Percentiles rank a stretch among this genome's conserved stretches.
Evolutionary conservation across 2,888 invertebrate genomes (phyloP).

Genomic region (Dryobota labecula): DNA sequence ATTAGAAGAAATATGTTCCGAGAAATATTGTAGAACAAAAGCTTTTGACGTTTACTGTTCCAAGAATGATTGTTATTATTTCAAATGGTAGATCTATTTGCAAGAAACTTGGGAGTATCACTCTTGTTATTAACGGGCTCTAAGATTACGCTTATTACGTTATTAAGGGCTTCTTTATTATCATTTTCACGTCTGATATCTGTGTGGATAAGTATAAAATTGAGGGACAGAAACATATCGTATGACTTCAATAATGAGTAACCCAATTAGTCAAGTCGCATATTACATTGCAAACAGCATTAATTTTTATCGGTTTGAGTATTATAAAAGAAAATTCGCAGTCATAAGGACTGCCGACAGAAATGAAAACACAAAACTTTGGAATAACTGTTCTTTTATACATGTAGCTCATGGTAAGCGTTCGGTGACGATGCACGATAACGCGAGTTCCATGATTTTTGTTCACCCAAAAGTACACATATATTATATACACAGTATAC

Average conservation of each 20-base stretch:
- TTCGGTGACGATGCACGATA: no score
- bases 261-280: not conserved
- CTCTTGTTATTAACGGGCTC: slow-evolving; percentile 7
- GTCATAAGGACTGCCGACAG: no score
- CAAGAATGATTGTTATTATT: slow-evolving; percentile 28
- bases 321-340: no score
- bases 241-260: slow-evolving; percentile 16
- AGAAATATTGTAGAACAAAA: slow-evolving; percentile 50
- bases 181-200: not conserved
- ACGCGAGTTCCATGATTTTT: no score
- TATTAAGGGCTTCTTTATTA: not conserved
- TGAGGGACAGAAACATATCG: not conserved
- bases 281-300: not conserved
- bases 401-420: no score
- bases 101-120: slow-evolving; percentile 14
- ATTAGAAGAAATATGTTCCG: slow-evolving; percentile 48
- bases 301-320: not conserved
- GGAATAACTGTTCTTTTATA: no score
- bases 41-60: slow-evolving; percentile 31
- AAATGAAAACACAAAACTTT: no score
- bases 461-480: no score
- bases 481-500: no score
- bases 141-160: not conserved
- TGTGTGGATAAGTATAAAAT: not conserved
- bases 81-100: slow-evolving; percentile 13